Base-by-base conservation (phyloP, 2,797 vertebrate species). In the Linurgus olivaceus region DNA sequence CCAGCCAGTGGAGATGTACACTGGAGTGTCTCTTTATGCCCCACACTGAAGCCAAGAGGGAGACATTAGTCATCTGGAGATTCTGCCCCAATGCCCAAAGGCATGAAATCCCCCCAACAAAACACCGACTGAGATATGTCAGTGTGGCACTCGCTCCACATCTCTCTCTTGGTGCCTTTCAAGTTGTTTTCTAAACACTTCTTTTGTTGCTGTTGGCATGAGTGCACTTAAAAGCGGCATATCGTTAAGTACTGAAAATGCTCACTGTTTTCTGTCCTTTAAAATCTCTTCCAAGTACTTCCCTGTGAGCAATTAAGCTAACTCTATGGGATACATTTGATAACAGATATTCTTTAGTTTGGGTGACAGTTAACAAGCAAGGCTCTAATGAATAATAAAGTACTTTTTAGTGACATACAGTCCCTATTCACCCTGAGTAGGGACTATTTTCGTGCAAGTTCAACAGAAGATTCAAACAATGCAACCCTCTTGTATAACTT, bases 361-460 rank as follows among this genome's bases (percentile, higher is more conserved):
- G 77, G 81, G 83, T 94, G 95, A 96, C 70, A 91, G 97, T 96
- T 97, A 95, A 96, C 93, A 92, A 97, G 96, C 62, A 89, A 89
- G 95, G 85, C 80, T 95, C 78, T 96, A 95, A 97, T 94, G 96
- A 98, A 97, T 96, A 96, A 97, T 96, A 97, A 97, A 97, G 96
- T 92, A 93, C 94, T 97, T 96, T 97, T 94, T 85, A 96, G 94
- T 91, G 95, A 91, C 88, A 96, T 93, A 95, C 83, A 83, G 95
- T 79, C 93, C 67, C 96, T 87, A 97, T 98, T 98, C 97, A 97
- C 95, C 94, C 95, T 81, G 54, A 94, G 86, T 67, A 95, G 96
- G 85, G 91, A 88, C 98, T 90, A 97, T 98, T 98, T 98, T 96
- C 96, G 96, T 97, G 94, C 91, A 96, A 97, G 97, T 97, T 97